Conservation (phyloP, 2,113 vertebrate genomes). For the Leiothrix lutea region DNA sequence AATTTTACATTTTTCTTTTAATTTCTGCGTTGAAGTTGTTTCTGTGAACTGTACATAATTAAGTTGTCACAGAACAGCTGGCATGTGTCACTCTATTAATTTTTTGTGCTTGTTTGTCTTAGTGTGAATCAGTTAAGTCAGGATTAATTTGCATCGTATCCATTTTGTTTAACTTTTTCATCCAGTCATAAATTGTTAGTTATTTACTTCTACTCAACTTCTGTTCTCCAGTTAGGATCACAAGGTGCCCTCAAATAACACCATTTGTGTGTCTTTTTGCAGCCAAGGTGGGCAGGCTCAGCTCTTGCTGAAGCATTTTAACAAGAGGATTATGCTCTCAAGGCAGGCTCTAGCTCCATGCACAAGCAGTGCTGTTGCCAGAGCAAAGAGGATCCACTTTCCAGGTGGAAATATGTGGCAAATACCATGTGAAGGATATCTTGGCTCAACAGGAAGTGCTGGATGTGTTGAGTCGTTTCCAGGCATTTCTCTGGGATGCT, state of each 20-base stretch:
- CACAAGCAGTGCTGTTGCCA: neutral
- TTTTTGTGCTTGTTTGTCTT: slow-evolving; percentile 6
- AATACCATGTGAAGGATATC: neutral
- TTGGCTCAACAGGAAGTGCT: neutral
- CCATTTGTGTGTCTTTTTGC: neutral
- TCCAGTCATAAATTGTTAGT: neutral
- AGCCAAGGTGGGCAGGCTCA: neutral
- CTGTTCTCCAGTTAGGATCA: neutral
- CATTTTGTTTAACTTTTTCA: neutral
- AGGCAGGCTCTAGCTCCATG: neutral
- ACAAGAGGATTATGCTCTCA: neutral
- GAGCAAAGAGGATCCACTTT: neutral
- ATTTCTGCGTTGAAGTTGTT: neutral
- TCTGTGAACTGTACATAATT: neutral
- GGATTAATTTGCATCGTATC: neutral
- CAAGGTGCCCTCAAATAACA: neutral
- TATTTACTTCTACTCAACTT: neutral
- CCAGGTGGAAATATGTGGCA: neutral
- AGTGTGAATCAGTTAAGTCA: neutral
- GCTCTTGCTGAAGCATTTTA: neutral
- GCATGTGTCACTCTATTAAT: neutral
- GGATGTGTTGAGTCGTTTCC: neutral
- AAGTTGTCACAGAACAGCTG: slow-evolving; percentile 25
- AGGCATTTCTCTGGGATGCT: neutral
- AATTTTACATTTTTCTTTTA: neutral